Conservation (phyloP, 2,113 vertebrate genomes). For the Puntigrus tetrazona region DNA sequence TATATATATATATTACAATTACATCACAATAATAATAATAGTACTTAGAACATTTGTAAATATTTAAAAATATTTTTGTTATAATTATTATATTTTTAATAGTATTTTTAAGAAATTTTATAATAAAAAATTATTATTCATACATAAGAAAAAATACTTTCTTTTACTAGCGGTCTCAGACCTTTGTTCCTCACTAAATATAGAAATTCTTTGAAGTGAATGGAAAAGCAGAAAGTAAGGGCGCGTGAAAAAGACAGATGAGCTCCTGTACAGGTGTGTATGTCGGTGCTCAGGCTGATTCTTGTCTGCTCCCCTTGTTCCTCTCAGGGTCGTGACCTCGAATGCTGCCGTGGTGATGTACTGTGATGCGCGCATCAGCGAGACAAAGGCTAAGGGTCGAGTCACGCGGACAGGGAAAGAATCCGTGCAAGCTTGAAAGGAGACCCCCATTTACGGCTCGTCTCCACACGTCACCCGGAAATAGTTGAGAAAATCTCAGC, state of each 20-base stretch:
- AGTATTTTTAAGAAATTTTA: neutral
- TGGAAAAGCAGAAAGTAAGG: constrained; percentile 35
- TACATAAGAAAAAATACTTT: too few relatives aligned
- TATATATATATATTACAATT: too few relatives aligned
- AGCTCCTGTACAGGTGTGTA: constrained; percentile 15
- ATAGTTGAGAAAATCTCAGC: constrained; percentile 61
- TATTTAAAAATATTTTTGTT: too few relatives aligned
- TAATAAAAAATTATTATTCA: too few relatives aligned
- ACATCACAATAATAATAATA: too few relatives aligned
- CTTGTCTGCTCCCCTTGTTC: neutral
- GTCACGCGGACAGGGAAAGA: constrained; percentile 66
- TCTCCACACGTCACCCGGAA: constrained; percentile 64
- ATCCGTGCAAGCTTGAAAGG: constrained; percentile 69
- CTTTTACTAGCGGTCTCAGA: neutral
- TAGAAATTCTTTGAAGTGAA: constrained; percentile 16
- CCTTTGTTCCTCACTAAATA: neutral
- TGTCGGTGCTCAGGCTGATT: neutral
- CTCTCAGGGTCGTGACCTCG: constrained; percentile 48
- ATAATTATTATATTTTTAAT: too few relatives aligned
- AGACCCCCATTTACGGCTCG: constrained; percentile 64
- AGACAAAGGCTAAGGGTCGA: constrained; percentile 66
- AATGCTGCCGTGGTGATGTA: constrained; percentile 46
- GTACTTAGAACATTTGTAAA: too few relatives aligned
- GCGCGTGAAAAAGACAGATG: neutral
- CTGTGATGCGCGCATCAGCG: constrained; percentile 65